phyloP scores from a whole-genome alignment of 2,797 vertebrate genomes.

The Amblyraja radiata region DNA sequence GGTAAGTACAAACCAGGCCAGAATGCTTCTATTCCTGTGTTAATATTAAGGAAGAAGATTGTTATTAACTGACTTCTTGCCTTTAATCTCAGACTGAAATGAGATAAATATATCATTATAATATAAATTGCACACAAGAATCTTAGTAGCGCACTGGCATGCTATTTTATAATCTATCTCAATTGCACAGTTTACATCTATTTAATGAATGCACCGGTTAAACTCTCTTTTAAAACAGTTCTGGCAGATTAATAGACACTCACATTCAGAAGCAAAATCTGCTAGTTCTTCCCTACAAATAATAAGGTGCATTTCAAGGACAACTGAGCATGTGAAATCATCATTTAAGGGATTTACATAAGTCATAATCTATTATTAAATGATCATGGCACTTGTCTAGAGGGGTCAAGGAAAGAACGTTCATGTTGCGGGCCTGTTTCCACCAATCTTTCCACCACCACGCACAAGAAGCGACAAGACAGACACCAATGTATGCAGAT shows the following conservation, averaged over 20 bases:
- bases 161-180: constrained; percentile 10
- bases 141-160: background rate
- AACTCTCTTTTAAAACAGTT: background rate
- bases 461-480: too few species aligned
- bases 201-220: constrained; percentile 25
- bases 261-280: background rate
- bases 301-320: constrained; percentile 23
- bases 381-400: too few species aligned
- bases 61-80: background rate
- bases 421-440: too few species aligned
- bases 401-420: too few species aligned
- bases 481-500: too few species aligned
- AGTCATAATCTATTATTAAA: background rate
- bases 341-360: background rate
- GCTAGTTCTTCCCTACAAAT: background rate
- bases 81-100: constrained; percentile 20
- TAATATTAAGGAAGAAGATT: background rate
- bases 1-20: too few species aligned
- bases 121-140: background rate
- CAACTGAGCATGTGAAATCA: background rate
- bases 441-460: too few species aligned
- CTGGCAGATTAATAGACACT: background rate
- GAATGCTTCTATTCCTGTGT: background rate
- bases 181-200: background rate
- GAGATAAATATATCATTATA: background rate